These are phyloP conservation scores for Agrochola circellaris DNA, from an alignment of 2,888 invertebrate species.

Conservation along the genomic window DNA sequence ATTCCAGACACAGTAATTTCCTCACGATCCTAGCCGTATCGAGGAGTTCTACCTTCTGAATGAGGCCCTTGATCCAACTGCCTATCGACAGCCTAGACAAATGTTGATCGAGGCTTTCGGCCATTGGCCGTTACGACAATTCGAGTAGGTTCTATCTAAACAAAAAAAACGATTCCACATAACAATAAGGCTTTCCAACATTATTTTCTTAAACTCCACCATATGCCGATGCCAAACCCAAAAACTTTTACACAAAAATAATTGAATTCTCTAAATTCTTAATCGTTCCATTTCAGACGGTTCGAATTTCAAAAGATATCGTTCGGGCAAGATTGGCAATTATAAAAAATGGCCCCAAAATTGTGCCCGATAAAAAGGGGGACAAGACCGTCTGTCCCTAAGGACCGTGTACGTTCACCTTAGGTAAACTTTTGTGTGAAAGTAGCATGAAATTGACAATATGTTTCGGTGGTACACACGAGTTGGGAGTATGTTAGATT, in stretches of 20 bases:
- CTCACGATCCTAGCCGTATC: too few species aligned
- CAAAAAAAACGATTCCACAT: not conserved
- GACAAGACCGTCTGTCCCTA: slow-evolving; percentile 58
- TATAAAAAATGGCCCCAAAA: slow-evolving; percentile 80
- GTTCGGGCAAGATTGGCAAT: slow-evolving; percentile 81
- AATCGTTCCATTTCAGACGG: slow-evolving; percentile 66
- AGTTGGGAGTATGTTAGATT: slow-evolving; percentile 33
- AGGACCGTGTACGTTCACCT: slow-evolving; percentile 60
- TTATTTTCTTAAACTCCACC: not conserved
- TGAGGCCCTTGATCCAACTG: too few species aligned
- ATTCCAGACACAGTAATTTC: too few species aligned
- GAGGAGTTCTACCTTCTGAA: too few species aligned
- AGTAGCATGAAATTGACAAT: slow-evolving; percentile 60
- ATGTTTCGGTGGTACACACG: slow-evolving; percentile 36
- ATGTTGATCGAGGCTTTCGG: too few species aligned
- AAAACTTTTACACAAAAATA: slow-evolving; percentile 65
- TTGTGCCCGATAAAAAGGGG: slow-evolving; percentile 73
- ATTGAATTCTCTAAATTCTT: slow-evolving; percentile 74
- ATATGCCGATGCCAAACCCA: not conserved
- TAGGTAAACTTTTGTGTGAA: slow-evolving; percentile 52
- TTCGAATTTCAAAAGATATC: slow-evolving; percentile 64
- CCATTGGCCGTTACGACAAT: too few species aligned
- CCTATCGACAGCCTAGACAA: too few species aligned
- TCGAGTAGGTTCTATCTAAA: too few species aligned
- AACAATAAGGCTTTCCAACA: not conserved